A percentile compares a stretch with the other conserved stretches of the same genome.
These are phyloP conservation scores for Bombus haemorrhoidalis DNA, from an alignment of 1,140 invertebrate genomes.

Conservation along the genomic window DNA sequence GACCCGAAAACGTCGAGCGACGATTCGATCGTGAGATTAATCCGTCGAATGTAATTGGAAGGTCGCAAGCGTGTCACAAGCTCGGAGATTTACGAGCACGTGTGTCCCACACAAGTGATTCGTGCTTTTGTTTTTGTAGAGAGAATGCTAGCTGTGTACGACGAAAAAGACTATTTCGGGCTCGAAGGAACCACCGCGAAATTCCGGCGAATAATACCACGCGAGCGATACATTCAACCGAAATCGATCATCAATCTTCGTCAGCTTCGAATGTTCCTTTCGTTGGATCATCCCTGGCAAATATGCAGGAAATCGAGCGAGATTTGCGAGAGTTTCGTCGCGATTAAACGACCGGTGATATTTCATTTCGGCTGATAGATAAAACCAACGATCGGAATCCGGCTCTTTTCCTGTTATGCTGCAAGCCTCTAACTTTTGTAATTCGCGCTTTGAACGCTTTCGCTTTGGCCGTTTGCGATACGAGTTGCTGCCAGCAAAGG, in stretches of 20 bases:
- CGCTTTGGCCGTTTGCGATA: not conserved
- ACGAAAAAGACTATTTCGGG: slow-evolving; percentile 31
- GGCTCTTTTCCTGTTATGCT: not conserved
- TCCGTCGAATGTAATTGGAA: slow-evolving; percentile 58
- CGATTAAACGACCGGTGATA: not conserved
- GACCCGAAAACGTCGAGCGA: slow-evolving; percentile 34
- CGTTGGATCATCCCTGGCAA: not conserved
- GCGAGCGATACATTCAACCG: not conserved
- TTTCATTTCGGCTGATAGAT: not conserved
- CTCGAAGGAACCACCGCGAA: not conserved
- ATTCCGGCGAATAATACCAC: not conserved
- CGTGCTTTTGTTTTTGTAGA: slow-evolving; percentile 31
- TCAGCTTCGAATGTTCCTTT: slow-evolving; percentile 2
- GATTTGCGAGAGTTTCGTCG: not conserved
- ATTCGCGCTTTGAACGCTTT: not conserved
- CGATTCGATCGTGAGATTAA: slow-evolving; percentile 51
- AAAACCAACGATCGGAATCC: not conserved
- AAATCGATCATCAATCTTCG: slow-evolving; percentile 19
- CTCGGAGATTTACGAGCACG: slow-evolving; percentile 45
- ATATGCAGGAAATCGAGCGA: not conserved
- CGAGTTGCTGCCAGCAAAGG: not conserved
- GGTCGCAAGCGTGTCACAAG: slow-evolving; percentile 36
- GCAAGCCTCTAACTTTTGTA: not conserved
- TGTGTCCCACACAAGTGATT: slow-evolving; percentile 32
- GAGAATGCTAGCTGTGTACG: not conserved